Evolutionary conservation across 2,797 vertebrate species (phyloP).

Genomic region (Brachyrhaphis roseni): DNA sequence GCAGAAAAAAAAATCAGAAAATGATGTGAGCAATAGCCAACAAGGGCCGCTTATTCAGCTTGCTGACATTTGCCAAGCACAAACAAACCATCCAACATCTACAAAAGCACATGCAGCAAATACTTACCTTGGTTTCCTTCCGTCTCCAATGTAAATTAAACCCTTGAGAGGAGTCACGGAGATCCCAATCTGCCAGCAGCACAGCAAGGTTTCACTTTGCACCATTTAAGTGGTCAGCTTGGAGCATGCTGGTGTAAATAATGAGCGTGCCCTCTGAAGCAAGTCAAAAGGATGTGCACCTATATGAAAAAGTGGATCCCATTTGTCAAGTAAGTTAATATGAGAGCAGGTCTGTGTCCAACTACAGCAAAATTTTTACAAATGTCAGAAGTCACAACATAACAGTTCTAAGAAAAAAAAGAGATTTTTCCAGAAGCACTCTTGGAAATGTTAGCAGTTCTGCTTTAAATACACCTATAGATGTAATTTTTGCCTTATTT

Average conservation of each 20-base stretch:
- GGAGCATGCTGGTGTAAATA: slow-evolving; percentile 40
- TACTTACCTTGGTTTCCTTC: slow-evolving; percentile 32
- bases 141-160: slow-evolving; percentile 29
- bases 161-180: slow-evolving; percentile 34
- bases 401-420: not conserved
- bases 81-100: slow-evolving; percentile 31
- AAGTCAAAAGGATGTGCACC: slow-evolving; percentile 22
- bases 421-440: not conserved
- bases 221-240: slow-evolving; percentile 25
- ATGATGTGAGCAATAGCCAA: slow-evolving; percentile 25
- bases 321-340: slow-evolving; percentile 12
- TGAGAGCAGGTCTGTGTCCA: not conserved
- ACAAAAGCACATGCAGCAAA: slow-evolving; percentile 37
- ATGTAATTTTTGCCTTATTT: not conserved
- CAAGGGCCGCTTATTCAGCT: slow-evolving; percentile 38
- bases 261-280: slow-evolving; percentile 26
- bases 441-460: not conserved
- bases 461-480: not conserved
- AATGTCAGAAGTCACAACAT: not conserved
- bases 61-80: slow-evolving; percentile 54
- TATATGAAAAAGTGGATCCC: slow-evolving; percentile 24
- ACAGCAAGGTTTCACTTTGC: slow-evolving; percentile 22
- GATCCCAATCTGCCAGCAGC: slow-evolving; percentile 29
- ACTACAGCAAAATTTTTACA: not conserved
- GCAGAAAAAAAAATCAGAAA: slow-evolving; percentile 20